Conservation (phyloP, 2,797 vertebrate species). For the Dendrocincla fuliginosa region DNA sequence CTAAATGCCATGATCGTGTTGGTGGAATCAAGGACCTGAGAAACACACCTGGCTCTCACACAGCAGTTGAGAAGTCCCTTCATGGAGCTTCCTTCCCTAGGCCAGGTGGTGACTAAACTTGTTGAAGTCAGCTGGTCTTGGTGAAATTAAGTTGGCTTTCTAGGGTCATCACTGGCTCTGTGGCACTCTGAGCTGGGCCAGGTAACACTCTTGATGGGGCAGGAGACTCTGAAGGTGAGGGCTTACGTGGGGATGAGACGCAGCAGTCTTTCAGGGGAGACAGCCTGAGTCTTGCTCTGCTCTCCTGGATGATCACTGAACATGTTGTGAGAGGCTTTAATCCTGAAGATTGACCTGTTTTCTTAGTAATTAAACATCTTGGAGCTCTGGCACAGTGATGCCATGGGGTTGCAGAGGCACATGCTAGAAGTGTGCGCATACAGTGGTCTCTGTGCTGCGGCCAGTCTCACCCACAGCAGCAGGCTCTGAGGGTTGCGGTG, state of each 20-base stretch:
- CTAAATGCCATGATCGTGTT: neutral
- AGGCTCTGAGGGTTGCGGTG: neutral
- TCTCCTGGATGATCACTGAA: neutral
- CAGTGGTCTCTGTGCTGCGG: accelerated
- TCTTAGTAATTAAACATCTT: neutral
- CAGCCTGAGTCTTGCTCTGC: neutral
- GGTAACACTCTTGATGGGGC: neutral
- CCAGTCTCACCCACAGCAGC: neutral
- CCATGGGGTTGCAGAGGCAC: neutral
- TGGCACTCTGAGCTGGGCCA: neutral
- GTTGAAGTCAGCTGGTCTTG: neutral
- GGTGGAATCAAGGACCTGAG: neutral
- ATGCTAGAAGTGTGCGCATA: neutral
- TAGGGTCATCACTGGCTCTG: neutral
- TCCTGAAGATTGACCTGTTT: constrained; percentile 41
- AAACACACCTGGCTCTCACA: neutral
- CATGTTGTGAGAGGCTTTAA: constrained; percentile 23
- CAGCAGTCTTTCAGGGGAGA: neutral
- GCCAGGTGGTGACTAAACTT: neutral
- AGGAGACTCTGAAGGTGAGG: neutral
- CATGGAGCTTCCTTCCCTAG: neutral
- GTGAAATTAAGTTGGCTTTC: neutral
- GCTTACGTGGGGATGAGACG: neutral
- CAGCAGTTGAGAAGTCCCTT: neutral
- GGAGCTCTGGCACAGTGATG: neutral